phyloP scores from a whole-genome alignment of 2,113 vertebrate genomes.

The Natator depressus region DNA sequence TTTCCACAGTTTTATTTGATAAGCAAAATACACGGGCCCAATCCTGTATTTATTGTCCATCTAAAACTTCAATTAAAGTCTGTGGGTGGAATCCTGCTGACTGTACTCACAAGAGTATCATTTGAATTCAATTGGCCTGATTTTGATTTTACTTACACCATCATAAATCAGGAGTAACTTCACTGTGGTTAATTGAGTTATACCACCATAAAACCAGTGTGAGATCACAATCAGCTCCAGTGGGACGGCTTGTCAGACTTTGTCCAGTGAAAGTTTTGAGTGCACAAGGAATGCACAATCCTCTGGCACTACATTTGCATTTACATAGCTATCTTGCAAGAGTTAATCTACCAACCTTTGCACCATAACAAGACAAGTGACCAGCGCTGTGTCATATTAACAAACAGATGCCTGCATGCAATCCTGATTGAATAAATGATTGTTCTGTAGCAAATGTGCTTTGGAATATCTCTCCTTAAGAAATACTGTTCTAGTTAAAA shows the following conservation, averaged over 20 bases:
- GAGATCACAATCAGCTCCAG: constrained; percentile 40
- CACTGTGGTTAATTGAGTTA: constrained; percentile 65
- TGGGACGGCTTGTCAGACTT: neutral
- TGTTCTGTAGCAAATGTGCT: constrained; percentile 11
- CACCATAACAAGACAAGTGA: neutral
- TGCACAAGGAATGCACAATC: neutral
- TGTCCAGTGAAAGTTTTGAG: constrained; percentile 36
- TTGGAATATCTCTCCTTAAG: constrained; percentile 8
- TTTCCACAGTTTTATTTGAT: neutral
- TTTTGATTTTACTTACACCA: constrained; percentile 44
- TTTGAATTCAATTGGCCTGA: constrained; percentile 27
- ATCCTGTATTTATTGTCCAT: neutral
- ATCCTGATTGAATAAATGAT: constrained; percentile 28
- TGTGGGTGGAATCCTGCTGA: constrained; percentile 10
- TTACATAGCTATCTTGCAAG: constrained; percentile 11
- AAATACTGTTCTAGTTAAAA: constrained; percentile 49
- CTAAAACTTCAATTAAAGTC: constrained; percentile 24
- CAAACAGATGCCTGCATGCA: neutral
- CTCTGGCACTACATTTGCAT: constrained; percentile 23
- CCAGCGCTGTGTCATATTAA: neutral
- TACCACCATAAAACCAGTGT: constrained; percentile 44
- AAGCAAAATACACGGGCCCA: neutral
- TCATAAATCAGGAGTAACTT: constrained; percentile 63
- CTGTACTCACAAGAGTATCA: neutral
- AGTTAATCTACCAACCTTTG: neutral